phyloP scores from a whole-genome alignment of 2,797 vertebrate species.

The Sebastes hubbsi region DNA sequence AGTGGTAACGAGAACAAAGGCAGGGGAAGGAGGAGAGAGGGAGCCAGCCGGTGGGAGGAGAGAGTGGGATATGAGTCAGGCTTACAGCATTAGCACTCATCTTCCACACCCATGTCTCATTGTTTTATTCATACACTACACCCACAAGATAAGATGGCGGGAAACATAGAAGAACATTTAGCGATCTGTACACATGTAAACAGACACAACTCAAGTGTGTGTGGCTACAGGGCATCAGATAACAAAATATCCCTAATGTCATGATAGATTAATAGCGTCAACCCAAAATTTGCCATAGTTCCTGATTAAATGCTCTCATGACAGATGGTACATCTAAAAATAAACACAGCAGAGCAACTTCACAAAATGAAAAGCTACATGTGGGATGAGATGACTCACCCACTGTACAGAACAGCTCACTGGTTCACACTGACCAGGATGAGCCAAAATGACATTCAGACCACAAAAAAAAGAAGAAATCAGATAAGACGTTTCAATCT shows the following conservation, averaged over 20 bases:
- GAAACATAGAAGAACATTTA: constrained; percentile 1
- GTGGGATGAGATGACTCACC: constrained; percentile 74
- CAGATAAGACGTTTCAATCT: neutral
- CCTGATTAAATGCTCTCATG: constrained; percentile 22
- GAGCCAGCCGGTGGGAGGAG: constrained; percentile 49
- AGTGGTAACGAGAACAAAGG: constrained; percentile 50
- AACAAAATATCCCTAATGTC: constrained; percentile 8
- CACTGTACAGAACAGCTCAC: constrained; percentile 40
- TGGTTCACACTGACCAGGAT: constrained; percentile 31
- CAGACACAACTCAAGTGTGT: neutral
- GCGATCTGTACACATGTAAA: neutral
- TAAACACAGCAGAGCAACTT: constrained; percentile 55
- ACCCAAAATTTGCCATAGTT: constrained; percentile 16
- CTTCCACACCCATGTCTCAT: constrained; percentile 65
- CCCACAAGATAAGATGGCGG: constrained; percentile 41
- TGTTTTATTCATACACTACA: constrained; percentile 59
- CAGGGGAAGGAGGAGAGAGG: constrained; percentile 3
- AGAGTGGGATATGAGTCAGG: constrained; percentile 62
- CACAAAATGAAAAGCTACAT: constrained; percentile 58
- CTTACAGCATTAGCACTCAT: constrained; percentile 50
- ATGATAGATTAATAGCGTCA: constrained; percentile 11
- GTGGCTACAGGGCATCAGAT: neutral
- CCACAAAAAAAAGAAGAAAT: neutral
- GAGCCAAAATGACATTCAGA: neutral
- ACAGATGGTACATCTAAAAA: constrained; percentile 72